Base-by-base conservation (phyloP, 2,113 vertebrate species). In the Gallinago jamesoni region DNA sequence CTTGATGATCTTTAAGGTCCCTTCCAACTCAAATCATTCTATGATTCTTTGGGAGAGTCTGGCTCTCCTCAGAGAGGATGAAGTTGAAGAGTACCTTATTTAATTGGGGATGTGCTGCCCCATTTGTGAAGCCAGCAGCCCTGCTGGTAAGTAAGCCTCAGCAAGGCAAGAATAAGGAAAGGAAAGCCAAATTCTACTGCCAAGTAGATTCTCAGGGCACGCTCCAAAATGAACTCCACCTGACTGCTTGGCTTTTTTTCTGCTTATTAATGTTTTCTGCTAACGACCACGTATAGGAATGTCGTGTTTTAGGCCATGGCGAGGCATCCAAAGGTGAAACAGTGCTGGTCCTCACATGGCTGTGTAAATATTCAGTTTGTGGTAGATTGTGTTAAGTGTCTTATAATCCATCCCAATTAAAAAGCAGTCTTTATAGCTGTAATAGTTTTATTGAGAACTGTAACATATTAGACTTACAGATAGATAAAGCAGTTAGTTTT, bases 381-480 rank as follows among this genome's bases (percentile, higher is more conserved):
- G 56, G 74, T 67, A 47, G 89, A 59, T 60, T 63, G 73, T 55
- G 45, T 25, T 1, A 77, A 91, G 43, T 84, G 60, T 39, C 73
- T 95, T 60, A 20, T 77, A 94, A 96, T 63, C 85, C 50, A 80
- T 33, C 48, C 68, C 91, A 94, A 94, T 93, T 94, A 97, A 90
- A 95, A 93, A 91, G 87, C 92, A 84, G 85, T 81, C 77, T 95
- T 97, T 89, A 93, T 50, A 81, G 86, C 77, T 83, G 63, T 91
- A 97, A 96, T 91, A 27, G 78, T 92, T 97, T 97, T 97, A 96
- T 90, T 94, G 90, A 67, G 88, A 91, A 91, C 74, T 87, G 91
- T 67, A 96, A 96, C 28, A 35, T 52, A 76, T 79, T 74, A 96
- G 94, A 90, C 88, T 77, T 87, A 90, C 91, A 84, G 88, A 90